phyloP scores from a whole-genome alignment of 2,797 vertebrate species.

The Triplophysa bombifrons region DNA sequence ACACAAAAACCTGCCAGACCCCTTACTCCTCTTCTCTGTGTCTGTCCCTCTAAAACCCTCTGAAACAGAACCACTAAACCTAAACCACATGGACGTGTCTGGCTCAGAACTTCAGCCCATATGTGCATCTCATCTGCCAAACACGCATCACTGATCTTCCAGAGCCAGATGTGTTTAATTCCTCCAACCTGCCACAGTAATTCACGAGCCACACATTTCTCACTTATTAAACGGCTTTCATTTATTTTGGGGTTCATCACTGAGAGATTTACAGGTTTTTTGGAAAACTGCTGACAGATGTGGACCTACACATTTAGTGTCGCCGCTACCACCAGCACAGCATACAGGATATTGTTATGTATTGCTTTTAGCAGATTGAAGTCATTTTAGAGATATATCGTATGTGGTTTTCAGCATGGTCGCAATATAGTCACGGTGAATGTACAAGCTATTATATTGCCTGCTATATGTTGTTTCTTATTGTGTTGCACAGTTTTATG shows the following conservation, averaged over 20 bases:
- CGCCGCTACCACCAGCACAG: constrained; percentile 3
- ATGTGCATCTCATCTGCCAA: constrained; percentile 34
- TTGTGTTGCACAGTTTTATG: constrained; percentile 10
- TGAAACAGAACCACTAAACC: neutral
- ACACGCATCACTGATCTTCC: neutral
- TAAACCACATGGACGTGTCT: constrained; percentile 13
- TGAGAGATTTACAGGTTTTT: neutral
- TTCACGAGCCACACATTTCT: constrained; percentile 9
- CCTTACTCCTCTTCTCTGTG: neutral
- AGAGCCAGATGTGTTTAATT: constrained; percentile 29
- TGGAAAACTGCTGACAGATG: constrained; percentile 28
- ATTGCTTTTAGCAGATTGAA: constrained; percentile 26
- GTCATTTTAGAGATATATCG: constrained; percentile 17
- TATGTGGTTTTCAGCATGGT: constrained; percentile 16
- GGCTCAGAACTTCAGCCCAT: constrained; percentile 11
- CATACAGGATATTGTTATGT: constrained; percentile 16
- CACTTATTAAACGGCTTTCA: constrained; percentile 8
- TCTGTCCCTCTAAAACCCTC: constrained; percentile 7
- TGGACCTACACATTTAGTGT: constrained; percentile 2
- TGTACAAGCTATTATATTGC: constrained; percentile 16
- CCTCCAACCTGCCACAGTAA: constrained; percentile 11
- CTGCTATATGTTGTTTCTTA: constrained; percentile 10
- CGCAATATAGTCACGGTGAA: constrained; percentile 13
- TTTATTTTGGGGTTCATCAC: constrained; percentile 34
- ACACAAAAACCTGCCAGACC: neutral